These are phyloP conservation scores for Carlito syrichta DNA, from an alignment of 2,113 vertebrate genomes.

Conservation along the genomic window DNA sequence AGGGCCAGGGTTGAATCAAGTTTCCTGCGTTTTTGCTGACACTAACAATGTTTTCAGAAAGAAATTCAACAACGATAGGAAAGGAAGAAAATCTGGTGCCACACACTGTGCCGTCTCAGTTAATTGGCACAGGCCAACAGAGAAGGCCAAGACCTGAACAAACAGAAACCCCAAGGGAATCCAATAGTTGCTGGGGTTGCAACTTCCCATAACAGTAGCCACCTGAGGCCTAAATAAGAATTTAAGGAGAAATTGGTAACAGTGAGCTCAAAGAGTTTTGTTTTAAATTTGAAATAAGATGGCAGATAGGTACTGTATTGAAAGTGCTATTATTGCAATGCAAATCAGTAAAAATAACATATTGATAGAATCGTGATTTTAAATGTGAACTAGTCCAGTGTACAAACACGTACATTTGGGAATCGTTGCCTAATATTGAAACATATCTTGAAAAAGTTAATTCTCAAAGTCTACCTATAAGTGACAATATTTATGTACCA, in stretches of 20 bases:
- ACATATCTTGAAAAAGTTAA: neutral
- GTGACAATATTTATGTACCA: neutral
- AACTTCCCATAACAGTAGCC: conserved; percentile 18
- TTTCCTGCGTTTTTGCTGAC: conserved; percentile 72
- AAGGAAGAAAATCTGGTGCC: conserved; percentile 45
- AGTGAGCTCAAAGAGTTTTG: neutral
- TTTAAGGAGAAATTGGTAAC: conserved; percentile 23
- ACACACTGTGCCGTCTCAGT: conserved; percentile 41
- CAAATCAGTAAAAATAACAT: neutral
- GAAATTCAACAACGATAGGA: conserved; percentile 39
- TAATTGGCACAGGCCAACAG: conserved; percentile 59
- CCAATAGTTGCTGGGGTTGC: conserved; percentile 49
- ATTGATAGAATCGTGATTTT: neutral
- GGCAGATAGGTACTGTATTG: neutral
- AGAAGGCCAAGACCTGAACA: conserved; percentile 40
- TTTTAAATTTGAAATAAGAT: conserved; percentile 1
- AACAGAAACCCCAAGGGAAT: conserved; percentile 57
- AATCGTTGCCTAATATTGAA: neutral
- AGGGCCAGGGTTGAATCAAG: conserved; percentile 39
- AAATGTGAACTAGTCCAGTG: conserved; percentile 16
- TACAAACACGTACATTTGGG: neutral
- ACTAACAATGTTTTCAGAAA: conserved; percentile 61
- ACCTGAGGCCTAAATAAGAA: conserved; percentile 26
- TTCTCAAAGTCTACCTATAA: neutral
- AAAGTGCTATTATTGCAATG: neutral